phyloP scores from a whole-genome alignment of 2,888 invertebrate genomes.

The Hirtodrosophila cameraria region DNA sequence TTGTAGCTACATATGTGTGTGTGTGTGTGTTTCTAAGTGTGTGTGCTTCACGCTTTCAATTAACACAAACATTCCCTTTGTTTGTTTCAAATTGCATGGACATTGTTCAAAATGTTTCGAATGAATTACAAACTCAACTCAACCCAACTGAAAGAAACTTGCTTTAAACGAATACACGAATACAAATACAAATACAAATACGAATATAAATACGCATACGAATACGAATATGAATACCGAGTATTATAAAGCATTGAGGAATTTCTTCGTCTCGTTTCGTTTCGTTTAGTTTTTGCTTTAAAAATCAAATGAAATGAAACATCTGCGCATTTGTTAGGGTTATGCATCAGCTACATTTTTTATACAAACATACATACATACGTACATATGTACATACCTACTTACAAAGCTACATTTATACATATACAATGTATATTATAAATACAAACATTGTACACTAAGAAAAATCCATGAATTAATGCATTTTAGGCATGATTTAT shows the following conservation, averaged over 20 bases:
- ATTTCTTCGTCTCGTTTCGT: constrained; percentile 41
- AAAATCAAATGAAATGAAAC: constrained; percentile 63
- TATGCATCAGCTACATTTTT: constrained; percentile 64
- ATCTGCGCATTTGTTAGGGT: constrained; percentile 74
- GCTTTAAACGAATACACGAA: too few relatives aligned
- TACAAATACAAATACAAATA: too few relatives aligned
- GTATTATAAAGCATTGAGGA: constrained; percentile 67
- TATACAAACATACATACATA: constrained; percentile 15
- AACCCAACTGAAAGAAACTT: constrained; percentile 26
- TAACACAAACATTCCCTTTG: constrained; percentile 78
- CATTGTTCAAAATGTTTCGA: constrained; percentile 76
- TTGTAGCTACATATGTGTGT: constrained; percentile 13
- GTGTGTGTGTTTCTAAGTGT: constrained; percentile 10
- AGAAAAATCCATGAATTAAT: constrained; percentile 22
- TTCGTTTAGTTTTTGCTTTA: constrained; percentile 24
- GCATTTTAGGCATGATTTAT: neutral
- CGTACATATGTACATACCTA: neutral
- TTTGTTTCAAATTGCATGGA: constrained; percentile 78
- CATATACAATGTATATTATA: constrained; percentile 12
- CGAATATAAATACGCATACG: too few relatives aligned
- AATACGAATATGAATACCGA: too few relatives aligned
- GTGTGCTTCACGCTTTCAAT: constrained; percentile 75
- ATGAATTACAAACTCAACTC: constrained; percentile 52
- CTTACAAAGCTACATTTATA: neutral
- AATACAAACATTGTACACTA: too few relatives aligned